These are phyloP conservation scores for Hesperia comma DNA, from an alignment of 2,888 invertebrate species.

Conservation along the genomic window DNA sequence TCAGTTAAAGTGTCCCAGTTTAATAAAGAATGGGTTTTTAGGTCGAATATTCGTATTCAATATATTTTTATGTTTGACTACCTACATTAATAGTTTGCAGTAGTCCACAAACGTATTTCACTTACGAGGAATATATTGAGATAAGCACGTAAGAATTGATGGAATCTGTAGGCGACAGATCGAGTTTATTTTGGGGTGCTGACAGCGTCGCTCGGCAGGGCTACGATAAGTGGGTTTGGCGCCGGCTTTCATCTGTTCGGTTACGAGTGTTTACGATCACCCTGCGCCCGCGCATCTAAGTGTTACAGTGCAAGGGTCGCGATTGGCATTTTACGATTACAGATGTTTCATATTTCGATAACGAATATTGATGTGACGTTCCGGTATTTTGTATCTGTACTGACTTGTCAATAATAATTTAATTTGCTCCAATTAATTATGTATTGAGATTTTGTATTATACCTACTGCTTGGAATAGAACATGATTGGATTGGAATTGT, in stretches of 20 bases:
- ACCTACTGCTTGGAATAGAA: neutral
- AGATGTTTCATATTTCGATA: slow-evolving; percentile 24
- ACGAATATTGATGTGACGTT: slow-evolving; percentile 23
- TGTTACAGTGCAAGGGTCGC: slow-evolving; percentile 53
- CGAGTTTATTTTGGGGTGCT: slow-evolving; percentile 75
- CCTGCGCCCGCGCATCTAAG: slow-evolving; percentile 55
- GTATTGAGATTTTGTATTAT: neutral
- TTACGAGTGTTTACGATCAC: slow-evolving; percentile 68
- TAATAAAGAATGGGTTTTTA: no score
- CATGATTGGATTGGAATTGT: no score
- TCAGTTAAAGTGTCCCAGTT: no score
- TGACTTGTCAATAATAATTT: neutral
- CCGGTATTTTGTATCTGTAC: slow-evolving; percentile 1
- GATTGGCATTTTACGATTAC: slow-evolving; percentile 47
- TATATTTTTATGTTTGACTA: no score
- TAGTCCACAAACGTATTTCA: slow-evolving; percentile 18
- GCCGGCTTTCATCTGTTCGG: slow-evolving; percentile 74
- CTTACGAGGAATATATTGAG: slow-evolving; percentile 15
- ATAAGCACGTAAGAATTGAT: slow-evolving; percentile 35
- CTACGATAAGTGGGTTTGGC: slow-evolving; percentile 77
- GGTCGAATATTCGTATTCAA: no score
- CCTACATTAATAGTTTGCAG: neutral
- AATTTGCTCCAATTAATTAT: slow-evolving; percentile 2
- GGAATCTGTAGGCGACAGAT: slow-evolving; percentile 36
- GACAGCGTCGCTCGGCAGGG: slow-evolving; percentile 74